Percentiles rank a stretch among this genome's conserved stretches.
phyloP scores from a whole-genome alignment of 2,797 vertebrate genomes.

The Lithobates pipiens region DNA sequence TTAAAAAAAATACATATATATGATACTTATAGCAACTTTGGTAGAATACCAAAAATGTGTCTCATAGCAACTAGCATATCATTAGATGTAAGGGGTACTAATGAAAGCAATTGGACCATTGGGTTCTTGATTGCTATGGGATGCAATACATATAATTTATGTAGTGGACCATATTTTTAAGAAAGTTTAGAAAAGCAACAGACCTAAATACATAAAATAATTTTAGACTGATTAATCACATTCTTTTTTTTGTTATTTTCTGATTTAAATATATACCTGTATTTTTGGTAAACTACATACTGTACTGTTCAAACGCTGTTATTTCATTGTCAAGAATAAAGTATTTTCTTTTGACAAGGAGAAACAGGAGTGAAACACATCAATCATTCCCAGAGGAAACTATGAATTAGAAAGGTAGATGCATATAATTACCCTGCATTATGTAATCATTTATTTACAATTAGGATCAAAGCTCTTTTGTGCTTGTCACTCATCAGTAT shows the following conservation, averaged over 20 bases:
- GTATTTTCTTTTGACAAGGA: constrained; percentile 15
- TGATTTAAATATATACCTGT: not conserved
- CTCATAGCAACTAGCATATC: too few species aligned
- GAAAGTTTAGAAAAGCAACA: not conserved
- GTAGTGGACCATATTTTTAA: too few species aligned
- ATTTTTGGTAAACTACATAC: not conserved
- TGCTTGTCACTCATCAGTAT: not conserved
- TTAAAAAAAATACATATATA: too few species aligned
- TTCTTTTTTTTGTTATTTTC: not conserved
- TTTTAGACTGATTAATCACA: too few species aligned
- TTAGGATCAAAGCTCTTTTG: constrained; percentile 37
- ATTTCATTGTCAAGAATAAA: not conserved
- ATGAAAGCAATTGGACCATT: too few species aligned
- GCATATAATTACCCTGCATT: constrained; percentile 33
- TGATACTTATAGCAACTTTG: too few species aligned
- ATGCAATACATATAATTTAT: too few species aligned
- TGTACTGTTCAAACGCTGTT: not conserved
- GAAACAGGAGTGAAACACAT: too few species aligned
- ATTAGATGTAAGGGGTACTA: too few species aligned
- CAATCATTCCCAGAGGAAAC: constrained; percentile 37
- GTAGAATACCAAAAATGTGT: too few species aligned
- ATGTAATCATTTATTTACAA: constrained; percentile 52
- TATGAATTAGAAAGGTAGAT: constrained; percentile 40
- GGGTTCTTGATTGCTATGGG: too few species aligned
- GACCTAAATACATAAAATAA: not conserved